Base-by-base conservation (phyloP, 2,888 invertebrate species). In the Arrhopalites spinosus region DNA sequence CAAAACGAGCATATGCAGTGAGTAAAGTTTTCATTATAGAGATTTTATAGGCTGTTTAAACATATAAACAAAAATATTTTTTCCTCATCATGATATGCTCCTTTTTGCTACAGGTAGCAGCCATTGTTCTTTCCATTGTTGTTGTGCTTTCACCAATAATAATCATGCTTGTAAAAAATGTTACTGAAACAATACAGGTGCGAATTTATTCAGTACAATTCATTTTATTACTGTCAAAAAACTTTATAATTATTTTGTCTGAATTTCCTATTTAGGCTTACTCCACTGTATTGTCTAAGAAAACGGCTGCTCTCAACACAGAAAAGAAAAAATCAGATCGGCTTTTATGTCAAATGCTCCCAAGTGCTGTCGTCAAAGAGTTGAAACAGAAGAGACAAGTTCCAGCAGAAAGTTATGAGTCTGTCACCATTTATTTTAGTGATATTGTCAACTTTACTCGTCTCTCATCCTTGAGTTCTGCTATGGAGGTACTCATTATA, bases 381-480 rank as follows among this genome's bases (percentile, higher is more conserved):
- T 84, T 90, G n/a, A 85, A 88, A 8, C 88, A 88, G 0, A 88
- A 88, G 81, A 85, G 86, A 66, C 86, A 89, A 83, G 86, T 86
- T 59, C 82, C 82, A 17, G 91, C 91, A 0, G 91, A 91, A 83
- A 87, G 88, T 0, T 91, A 90, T 83, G 89, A 90, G 74, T 88
- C 89, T 0, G 91, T 90, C 66, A 91, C 91, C 1, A 90, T 91
- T 77, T 91, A 90, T 87, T 91, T 91, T 85, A 90, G 90, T 56
- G 87, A 87, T 79, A 90, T 91, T 78, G 90, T 91, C 36, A 91
- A 91, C 2, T 91, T 91, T 84, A 91, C 91, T 2, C 86, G 86
- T 66, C 88, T 91, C 77, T 89, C 90, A 0, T 89, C 90, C 0
- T 86, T 84, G 74, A 90, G 90, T 82, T 89, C 90, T 0, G 90